Percentiles rank a stretch among this genome's conserved stretches.
Conservation (phyloP, 2,797 vertebrate genomes). For the Takifugu rubripes region DNA sequence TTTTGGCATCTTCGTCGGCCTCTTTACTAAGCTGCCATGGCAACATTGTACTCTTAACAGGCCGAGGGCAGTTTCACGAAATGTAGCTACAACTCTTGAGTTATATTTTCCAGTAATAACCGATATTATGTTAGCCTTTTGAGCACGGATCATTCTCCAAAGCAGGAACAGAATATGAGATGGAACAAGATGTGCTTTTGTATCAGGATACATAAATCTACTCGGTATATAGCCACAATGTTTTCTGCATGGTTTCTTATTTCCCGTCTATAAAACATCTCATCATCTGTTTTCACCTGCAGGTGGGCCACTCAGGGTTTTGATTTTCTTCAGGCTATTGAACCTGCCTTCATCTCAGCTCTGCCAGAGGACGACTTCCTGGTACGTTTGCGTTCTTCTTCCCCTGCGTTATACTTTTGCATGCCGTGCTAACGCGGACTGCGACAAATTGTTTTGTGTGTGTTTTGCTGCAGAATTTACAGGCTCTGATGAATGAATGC, state of each 20-base stretch:
- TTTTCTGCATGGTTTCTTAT: too few species aligned
- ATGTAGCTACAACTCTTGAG: background rate
- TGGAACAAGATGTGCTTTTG: background rate
- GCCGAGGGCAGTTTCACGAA: constrained; percentile 8
- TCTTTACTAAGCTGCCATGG: constrained; percentile 18
- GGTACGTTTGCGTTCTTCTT: constrained; percentile 72
- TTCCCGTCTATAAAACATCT: too few species aligned
- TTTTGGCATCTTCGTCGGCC: constrained; percentile 2
- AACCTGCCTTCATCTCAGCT: constrained; percentile 96
- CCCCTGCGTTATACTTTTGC: background rate
- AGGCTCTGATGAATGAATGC: constrained; percentile 98
- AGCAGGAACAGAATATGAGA: background rate
- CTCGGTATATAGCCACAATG: too few species aligned
- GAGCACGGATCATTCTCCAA: background rate
- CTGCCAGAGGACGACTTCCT: constrained; percentile 98
- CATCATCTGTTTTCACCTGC: constrained; percentile 21
- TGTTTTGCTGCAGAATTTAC: constrained; percentile 82
- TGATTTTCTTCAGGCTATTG: constrained; percentile 98
- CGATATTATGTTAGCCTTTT: background rate
- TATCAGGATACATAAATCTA: background rate
- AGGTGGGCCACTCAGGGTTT: constrained; percentile 99
- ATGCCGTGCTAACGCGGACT: background rate
- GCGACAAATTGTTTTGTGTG: background rate
- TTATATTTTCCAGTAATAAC: background rate
- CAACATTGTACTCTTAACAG: constrained; percentile 13